These are phyloP conservation scores for Agonopterix subpropinquella DNA, from an alignment of 2,888 invertebrate genomes.

Conservation along the genomic window DNA sequence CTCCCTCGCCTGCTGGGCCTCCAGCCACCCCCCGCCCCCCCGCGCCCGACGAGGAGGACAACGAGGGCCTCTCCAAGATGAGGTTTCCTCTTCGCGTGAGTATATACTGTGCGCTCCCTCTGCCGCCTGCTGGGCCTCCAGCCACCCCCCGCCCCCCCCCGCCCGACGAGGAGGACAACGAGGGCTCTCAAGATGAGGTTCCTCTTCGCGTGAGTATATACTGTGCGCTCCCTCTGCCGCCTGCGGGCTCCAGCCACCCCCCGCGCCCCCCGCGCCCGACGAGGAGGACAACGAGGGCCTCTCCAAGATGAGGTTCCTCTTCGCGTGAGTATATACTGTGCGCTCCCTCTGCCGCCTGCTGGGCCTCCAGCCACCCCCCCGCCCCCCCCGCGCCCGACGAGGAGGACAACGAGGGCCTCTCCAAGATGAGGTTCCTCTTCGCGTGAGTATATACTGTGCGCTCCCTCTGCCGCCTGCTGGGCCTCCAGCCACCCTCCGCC, in stretches of 20 bases:
- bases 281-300: conserved; percentile 75
- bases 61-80: conserved; percentile 78
- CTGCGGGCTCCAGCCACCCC: conserved; percentile 79
- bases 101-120: conserved; percentile 83
- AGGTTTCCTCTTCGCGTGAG: conserved; percentile 86
- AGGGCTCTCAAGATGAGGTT: conserved; percentile 84
- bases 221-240: conserved; percentile 85
- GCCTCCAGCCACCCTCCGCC: conserved; percentile 70
- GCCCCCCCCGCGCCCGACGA: conserved; percentile 46
- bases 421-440: conserved; percentile 84
- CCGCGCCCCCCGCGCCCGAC: conserved; percentile 47
- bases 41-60: conserved; percentile 63
- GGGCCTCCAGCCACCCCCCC: conserved; percentile 75
- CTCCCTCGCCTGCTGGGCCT: conserved; percentile 82
- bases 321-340: no score
- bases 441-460: no score
- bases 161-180: conserved; percentile 68
- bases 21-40: conserved; percentile 61
- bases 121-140: conserved; percentile 84
- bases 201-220: conserved; percentile 83
- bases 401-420: conserved; percentile 75
- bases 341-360: conserved; percentile 85
- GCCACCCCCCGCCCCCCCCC: conserved; percentile 48
- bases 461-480: conserved; percentile 85
- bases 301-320: conserved; percentile 83